Percentiles rank a stretch among this genome's conserved stretches.
Evolutionary conservation across 2,113 vertebrate genomes (phyloP).

Genomic region (Rhea pennata): DNA sequence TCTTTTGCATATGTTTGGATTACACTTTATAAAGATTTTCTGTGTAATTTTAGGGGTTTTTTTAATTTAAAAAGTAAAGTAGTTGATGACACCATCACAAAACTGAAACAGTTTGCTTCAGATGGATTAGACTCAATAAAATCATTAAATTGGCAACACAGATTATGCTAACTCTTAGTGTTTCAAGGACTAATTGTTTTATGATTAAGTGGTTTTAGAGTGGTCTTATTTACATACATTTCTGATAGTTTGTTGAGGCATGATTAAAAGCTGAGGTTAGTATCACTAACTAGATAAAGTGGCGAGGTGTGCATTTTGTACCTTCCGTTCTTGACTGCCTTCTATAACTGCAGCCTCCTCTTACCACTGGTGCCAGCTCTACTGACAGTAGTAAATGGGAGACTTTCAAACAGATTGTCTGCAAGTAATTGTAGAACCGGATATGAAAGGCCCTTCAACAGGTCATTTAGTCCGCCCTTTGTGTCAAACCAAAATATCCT

Average conservation of each 20-base stretch:
- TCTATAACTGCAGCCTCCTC: not conserved
- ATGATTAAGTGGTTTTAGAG: slow-evolving; percentile 35
- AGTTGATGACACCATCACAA: not conserved
- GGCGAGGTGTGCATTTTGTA: not conserved
- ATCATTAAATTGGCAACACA: not conserved
- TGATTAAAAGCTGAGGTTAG: slow-evolving; percentile 46
- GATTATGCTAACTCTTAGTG: slow-evolving; percentile 32
- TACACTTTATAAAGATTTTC: not conserved
- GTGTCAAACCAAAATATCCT: not conserved
- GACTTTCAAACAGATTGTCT: not conserved
- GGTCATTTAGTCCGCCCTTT: not conserved
- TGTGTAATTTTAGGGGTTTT: not conserved
- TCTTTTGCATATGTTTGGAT: not conserved
- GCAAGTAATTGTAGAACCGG: not conserved
- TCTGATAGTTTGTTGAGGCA: slow-evolving; percentile 1
- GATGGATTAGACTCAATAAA: slow-evolving; percentile 28
- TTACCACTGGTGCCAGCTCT: not conserved
- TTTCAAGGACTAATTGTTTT: slow-evolving; percentile 41
- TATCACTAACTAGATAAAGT: slow-evolving; percentile 23
- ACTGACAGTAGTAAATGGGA: not conserved
- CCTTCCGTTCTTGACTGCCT: not conserved
- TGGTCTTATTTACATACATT: slow-evolving; percentile 5
- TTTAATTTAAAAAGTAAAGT: not conserved
- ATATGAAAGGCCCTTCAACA: not conserved
- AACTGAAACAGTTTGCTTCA: not conserved